A percentile compares a stretch with the other conserved stretches of the same genome.
Conservation (phyloP, 1,140 invertebrate species). For the Atta cephalotes region DNA sequence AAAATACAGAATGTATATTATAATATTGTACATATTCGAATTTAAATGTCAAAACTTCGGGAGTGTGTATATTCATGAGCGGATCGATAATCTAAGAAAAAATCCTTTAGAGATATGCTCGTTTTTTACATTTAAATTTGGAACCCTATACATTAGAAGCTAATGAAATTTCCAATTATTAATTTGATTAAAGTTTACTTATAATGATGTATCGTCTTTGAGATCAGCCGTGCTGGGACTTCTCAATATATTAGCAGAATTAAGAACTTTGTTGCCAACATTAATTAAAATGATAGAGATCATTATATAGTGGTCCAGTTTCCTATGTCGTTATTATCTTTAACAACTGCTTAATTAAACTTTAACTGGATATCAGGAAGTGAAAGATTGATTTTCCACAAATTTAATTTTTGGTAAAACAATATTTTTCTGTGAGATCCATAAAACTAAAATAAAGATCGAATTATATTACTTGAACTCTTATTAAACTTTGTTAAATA, state of each 20-base stretch:
- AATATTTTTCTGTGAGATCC: not conserved
- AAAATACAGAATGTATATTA: too few species aligned
- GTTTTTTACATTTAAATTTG: too few species aligned
- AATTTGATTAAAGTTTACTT: slow-evolving; percentile 16
- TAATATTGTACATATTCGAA: too few species aligned
- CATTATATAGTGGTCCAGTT: slow-evolving; percentile 15
- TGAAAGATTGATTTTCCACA: not conserved
- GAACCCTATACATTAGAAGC: too few species aligned
- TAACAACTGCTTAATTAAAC: slow-evolving; percentile 9
- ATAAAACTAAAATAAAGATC: not conserved
- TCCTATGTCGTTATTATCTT: slow-evolving; percentile 11
- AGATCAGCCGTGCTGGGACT: not conserved
- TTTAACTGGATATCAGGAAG: not conserved
- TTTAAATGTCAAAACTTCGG: too few species aligned
- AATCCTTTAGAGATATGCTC: too few species aligned
- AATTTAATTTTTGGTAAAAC: not conserved
- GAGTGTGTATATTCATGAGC: too few species aligned
- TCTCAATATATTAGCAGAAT: slow-evolving; percentile 3
- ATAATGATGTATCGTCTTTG: not conserved
- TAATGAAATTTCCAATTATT: slow-evolving; percentile 16
- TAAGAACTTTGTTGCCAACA: slow-evolving; percentile 51
- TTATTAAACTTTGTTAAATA: not conserved
- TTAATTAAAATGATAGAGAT: slow-evolving; percentile 58
- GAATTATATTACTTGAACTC: slow-evolving; percentile 5
- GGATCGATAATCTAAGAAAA: too few species aligned